phyloP scores from a whole-genome alignment of 2,888 invertebrate species.

The Callyntrura guangdongensis region DNA sequence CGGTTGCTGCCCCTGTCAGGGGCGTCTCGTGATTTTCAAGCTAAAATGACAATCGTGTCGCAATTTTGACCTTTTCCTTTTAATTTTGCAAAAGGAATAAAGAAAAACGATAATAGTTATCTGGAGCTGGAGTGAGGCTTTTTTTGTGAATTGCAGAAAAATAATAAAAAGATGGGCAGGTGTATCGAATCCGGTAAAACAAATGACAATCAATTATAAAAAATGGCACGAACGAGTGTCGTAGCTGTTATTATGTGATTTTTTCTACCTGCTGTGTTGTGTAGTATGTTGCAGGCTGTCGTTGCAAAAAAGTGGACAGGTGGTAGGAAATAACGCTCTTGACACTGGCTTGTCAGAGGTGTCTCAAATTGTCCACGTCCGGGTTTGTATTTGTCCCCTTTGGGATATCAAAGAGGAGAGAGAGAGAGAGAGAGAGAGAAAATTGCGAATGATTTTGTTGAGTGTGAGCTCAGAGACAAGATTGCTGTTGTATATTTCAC shows the following conservation, averaged over 20 bases:
- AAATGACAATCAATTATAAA: neutral
- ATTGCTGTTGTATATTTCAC: slow-evolving; percentile 58
- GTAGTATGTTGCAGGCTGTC: neutral
- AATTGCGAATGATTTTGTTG: no score
- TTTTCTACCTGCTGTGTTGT: no score
- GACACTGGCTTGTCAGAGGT: neutral
- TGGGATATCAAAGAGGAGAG: no score
- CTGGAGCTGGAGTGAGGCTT: no score
- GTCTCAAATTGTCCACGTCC: slow-evolving; percentile 50
- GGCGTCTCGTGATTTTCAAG: neutral
- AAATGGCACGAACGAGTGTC: neutral
- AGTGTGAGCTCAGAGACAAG: slow-evolving; percentile 21
- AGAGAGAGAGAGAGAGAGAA: no score
- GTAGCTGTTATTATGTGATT: neutral
- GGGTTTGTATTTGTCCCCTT: neutral
- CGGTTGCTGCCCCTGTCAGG: neutral
- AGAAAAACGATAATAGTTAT: neutral
- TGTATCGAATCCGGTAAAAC: slow-evolving; percentile 33
- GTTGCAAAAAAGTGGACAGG: slow-evolving; percentile 5
- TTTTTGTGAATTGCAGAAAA: neutral
- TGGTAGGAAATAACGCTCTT: neutral
- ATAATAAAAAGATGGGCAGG: slow-evolving; percentile 40
- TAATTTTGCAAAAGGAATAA: neutral
- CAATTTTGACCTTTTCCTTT: neutral
- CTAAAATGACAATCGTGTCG: neutral